Evolutionary conservation across 2,113 vertebrate genomes (phyloP), one percentile per base, ranked within the genome.

Genomic region (Heterochromis multidens): DNA sequence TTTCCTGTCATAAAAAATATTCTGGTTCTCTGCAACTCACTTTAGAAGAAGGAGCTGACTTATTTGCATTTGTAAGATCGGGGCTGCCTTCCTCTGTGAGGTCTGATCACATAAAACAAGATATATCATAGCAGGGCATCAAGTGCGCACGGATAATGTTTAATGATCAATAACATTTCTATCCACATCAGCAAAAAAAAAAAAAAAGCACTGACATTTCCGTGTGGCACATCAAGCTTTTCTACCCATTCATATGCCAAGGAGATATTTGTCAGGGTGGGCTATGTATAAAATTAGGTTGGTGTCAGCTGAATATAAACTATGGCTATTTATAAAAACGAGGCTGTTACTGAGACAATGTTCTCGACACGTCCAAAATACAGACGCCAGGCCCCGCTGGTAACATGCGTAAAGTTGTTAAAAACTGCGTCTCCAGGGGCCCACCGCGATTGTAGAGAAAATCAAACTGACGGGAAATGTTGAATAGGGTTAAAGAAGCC

Each of bases 271-370:
- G 60, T 91, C 86, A 81, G 58, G 40, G 49, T 77, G 84, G 80
- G 67, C 70, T 87, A 31, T 86, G 91, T 91, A 81, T 93, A 95
- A 94, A 94, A 92, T 94, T 94, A 96, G 94, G 72, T 82, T 85
- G 86, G 91, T 90, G 93, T 91, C 95, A 93, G 93, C 91, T 92
- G 92, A 92, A 95, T 92, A 93, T 94, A 95, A 94, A 94, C 89
- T 57, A 78, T 60, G 70, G 62, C 92, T 96, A 95, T 95, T 96
- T 95, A 93, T 95, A 96, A 89, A 90, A 83, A 88, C 56, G 14
- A 90, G 88, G 89, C 82, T 90, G 93, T 91, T 88, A 80, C 91
- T 90, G 77, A 91, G 92, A 93, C 94, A 91, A 91, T 92, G 91
- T 94, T 89, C 52, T 76, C 79, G 40, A 77, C 88, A 58, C 65